Base-by-base conservation (phyloP, 2,113 vertebrate genomes). In the Chloroceryle aenea region DNA sequence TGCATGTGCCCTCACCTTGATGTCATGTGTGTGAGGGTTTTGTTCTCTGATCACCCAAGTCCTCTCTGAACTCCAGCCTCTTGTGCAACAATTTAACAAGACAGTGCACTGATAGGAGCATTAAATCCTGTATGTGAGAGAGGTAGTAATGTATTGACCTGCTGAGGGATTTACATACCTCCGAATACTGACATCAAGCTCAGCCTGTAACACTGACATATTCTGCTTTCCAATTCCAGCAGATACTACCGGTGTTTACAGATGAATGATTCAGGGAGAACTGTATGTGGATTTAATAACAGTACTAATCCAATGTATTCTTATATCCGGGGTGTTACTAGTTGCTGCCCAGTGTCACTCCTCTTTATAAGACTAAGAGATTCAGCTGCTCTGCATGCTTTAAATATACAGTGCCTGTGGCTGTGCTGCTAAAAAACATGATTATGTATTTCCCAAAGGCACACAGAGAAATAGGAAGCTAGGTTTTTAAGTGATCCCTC, bases 361-460 rank as follows among this genome's bases (percentile, higher is more conserved):
- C 22, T 64, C 84, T 83, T 84, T 53, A 17, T 21, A 72, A 75
- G 40, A 45, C 22, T 26, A 26, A 79, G n/a, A 84, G 58, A 75
- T 85, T 85, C 86, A 21, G 4, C 56, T 85, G 56, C n/a, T 86
- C 18, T 81, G 30, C 36, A 78, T 90, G 25, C 68, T 86, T 90
- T 90, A 71, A 96, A 64, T 50, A 92, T 3, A 50, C 52, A 62
- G 17, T 79, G 88, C 86, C 89, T 66, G 58, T 78, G 76, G 91
- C 94, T 67, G 14, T 85, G 30, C 83, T 85, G 73, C 53, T 94
- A 53, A 86, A 93, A 84, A 62, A 17, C 58, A 5, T 87, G 58
- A 45, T 83, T 84, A 75, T 78, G 43, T 69, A 71, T 96, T 96
- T 93, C 92, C 86, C 92, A 89, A 72, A 92, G 95, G 94, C 92